Conservation (phyloP, 2,113 vertebrate species). For the Eurystomus gularis region DNA sequence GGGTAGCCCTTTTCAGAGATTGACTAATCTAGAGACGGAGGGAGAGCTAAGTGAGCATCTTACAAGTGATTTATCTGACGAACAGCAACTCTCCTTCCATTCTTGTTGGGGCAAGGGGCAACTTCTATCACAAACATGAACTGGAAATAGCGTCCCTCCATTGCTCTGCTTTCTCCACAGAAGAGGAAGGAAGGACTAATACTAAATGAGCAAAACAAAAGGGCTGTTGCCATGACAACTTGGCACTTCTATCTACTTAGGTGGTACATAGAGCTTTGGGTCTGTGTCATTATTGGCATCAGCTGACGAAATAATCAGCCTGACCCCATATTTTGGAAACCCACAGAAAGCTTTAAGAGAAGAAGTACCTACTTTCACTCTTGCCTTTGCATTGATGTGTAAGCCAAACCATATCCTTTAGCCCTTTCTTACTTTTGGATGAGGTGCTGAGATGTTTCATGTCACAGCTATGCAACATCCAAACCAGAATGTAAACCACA, state of each 20-base stretch:
- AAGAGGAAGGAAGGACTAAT: background rate
- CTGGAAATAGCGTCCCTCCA: background rate
- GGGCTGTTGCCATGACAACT: background rate
- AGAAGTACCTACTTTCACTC: background rate
- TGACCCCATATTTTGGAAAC: background rate
- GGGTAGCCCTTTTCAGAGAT: background rate
- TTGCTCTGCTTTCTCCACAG: background rate
- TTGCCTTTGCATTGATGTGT: background rate
- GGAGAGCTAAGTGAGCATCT: background rate
- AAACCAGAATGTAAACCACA: background rate
- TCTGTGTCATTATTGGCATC: background rate
- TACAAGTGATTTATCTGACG: background rate
- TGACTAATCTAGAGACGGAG: background rate
- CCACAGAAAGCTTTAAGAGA: background rate
- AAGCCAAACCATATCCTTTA: background rate
- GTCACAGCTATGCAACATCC: background rate
- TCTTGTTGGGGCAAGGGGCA: background rate
- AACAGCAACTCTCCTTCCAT: background rate
- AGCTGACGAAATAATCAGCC: background rate
- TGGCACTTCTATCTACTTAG: background rate
- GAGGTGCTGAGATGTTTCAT: background rate
- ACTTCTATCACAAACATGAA: background rate
- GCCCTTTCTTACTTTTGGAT: background rate
- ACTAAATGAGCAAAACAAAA: background rate
- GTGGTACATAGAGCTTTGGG: background rate